Conservation (phyloP, 2,888 invertebrate species). For the Patella caerulea region DNA sequence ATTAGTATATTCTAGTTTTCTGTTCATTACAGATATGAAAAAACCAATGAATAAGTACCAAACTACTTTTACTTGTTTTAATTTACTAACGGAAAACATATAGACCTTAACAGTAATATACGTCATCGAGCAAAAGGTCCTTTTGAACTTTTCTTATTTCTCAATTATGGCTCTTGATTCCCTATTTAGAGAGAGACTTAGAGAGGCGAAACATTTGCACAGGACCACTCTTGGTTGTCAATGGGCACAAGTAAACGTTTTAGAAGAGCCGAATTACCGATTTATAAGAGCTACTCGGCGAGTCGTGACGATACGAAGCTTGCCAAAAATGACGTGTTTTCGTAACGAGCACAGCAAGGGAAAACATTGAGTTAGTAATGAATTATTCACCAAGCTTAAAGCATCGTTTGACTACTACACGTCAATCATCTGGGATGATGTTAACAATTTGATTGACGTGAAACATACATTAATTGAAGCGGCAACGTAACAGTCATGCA, state of each 20-base stretch:
- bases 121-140: too few relatives aligned
- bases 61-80: too few relatives aligned
- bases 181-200: not conserved
- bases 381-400: not conserved
- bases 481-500: slow-evolving; percentile 3
- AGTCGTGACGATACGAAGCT: not conserved
- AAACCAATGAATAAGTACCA: too few relatives aligned
- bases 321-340: slow-evolving; percentile 5
- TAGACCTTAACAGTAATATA: too few relatives aligned
- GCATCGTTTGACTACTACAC: slow-evolving; percentile 9
- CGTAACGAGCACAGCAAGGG: not conserved
- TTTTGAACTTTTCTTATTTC: too few relatives aligned
- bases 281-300: not conserved
- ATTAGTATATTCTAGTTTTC: too few relatives aligned
- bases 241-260: slow-evolving; percentile 3
- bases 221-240: slow-evolving; percentile 5
- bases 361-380: slow-evolving; percentile 3
- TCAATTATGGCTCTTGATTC: not conserved
- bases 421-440: not conserved
- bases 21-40: too few relatives aligned
- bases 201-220: slow-evolving; percentile 8
- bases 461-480: not conserved
- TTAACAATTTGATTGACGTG: not conserved
- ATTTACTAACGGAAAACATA: too few relatives aligned
- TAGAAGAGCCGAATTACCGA: slow-evolving; percentile 9